These are phyloP conservation scores for Schizopygopsis pylzovi DNA, from an alignment of 2,797 vertebrate genomes.

Conservation along the genomic window DNA sequence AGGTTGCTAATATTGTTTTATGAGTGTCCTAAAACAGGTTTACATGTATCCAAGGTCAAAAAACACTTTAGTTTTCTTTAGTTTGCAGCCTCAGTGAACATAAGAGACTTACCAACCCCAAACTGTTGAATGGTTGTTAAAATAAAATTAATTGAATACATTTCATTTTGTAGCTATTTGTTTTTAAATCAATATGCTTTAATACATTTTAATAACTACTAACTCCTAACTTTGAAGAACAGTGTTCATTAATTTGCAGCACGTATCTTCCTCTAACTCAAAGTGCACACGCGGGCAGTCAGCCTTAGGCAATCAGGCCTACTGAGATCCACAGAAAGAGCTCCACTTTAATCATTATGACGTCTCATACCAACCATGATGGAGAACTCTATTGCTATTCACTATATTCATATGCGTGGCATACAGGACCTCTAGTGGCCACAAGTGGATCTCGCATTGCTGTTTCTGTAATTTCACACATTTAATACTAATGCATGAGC, in stretches of 20 bases:
- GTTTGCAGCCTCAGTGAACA: neutral
- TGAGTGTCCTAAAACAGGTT: too few relatives aligned
- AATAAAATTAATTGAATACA: neutral
- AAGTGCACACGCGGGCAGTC: neutral
- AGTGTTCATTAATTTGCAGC: conserved; percentile 9
- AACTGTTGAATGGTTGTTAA: neutral
- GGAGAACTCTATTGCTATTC: conserved; percentile 13
- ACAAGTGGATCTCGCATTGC: conserved; percentile 7
- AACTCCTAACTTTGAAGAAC: neutral
- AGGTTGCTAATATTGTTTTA: too few relatives aligned
- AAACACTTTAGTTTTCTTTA: too few relatives aligned
- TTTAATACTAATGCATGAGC: conserved; percentile 18
- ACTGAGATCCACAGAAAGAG: conserved; percentile 26
- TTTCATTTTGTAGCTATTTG: neutral
- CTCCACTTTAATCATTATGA: conserved; percentile 35
- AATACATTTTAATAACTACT: neutral
- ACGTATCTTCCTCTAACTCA: conserved; percentile 12
- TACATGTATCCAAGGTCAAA: too few relatives aligned
- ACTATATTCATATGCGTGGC: neutral
- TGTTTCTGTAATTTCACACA: conserved; percentile 4
- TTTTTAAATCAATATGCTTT: neutral
- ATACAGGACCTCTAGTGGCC: conserved; percentile 22
- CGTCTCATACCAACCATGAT: conserved; percentile 25
- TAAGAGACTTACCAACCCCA: neutral
- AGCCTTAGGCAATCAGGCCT: conserved; percentile 18